Evolutionary conservation across 1,140 invertebrate genomes (phyloP).

Genomic region (Eufriesea mexicana): DNA sequence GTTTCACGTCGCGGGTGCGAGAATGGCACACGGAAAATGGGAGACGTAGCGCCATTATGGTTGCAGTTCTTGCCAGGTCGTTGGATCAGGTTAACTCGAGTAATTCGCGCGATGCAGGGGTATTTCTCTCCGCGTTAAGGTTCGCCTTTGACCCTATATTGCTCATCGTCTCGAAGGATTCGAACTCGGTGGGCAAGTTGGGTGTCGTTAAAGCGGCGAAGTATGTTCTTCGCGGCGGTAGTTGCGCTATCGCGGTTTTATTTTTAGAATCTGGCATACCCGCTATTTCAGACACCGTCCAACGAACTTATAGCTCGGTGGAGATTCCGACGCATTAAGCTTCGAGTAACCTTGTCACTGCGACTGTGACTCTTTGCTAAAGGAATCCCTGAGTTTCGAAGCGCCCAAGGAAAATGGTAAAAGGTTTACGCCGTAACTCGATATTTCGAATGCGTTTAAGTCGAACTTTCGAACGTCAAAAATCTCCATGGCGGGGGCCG

Average conservation of each 20-base stretch:
- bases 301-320: neutral
- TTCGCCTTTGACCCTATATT: neutral
- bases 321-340: neutral
- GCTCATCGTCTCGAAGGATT: neutral
- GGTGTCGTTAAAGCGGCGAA: neutral
- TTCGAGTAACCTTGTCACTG: neutral
- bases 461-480: slow-evolving; percentile 12
- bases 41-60: no score
- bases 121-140: neutral
- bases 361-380: neutral
- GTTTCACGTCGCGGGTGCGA: no score
- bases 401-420: no score
- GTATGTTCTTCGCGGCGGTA: neutral
- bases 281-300: neutral
- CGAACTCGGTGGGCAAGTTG: no score
- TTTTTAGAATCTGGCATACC: neutral
- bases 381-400: neutral
- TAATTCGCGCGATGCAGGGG: neutral
- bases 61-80: neutral
- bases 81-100: neutral
- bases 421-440: slow-evolving; percentile 1
- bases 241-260: neutral
- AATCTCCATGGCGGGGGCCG: neutral
- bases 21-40: no score
- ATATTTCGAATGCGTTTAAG: neutral